phyloP scores from a whole-genome alignment of 1,140 invertebrate species.

The Spodoptera frugiperda region DNA sequence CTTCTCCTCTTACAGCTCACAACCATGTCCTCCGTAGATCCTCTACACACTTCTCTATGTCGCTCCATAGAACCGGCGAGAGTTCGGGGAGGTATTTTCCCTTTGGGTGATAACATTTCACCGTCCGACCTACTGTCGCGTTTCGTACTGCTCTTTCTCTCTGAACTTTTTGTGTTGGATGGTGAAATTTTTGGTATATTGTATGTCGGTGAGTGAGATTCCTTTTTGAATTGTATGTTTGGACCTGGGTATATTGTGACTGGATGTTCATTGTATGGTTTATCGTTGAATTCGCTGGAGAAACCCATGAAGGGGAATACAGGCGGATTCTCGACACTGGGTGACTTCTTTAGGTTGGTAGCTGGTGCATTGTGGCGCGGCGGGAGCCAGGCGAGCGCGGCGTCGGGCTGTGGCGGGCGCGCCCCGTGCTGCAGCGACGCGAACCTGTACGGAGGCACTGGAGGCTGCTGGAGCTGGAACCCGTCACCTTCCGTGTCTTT shows the following conservation, averaged over 20 bases:
- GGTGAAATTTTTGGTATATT: slow-evolving; percentile 74
- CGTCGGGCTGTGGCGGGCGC: slow-evolving; percentile 75
- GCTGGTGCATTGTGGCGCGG: slow-evolving; percentile 68
- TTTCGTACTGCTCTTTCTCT: slow-evolving; percentile 73
- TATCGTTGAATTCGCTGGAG: slow-evolving; percentile 83
- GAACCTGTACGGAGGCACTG: slow-evolving; percentile 88
- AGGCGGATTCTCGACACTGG: slow-evolving; percentile 78
- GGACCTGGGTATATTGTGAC: slow-evolving; percentile 88
- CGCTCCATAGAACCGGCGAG: slow-evolving; percentile 90
- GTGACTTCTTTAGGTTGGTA: slow-evolving; percentile 73
- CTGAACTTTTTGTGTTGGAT: slow-evolving; percentile 71
- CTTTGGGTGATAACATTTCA: slow-evolving; percentile 84
- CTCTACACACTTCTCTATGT: slow-evolving; percentile 91
- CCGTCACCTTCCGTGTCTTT: slow-evolving; percentile 84
- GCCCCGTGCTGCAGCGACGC: slow-evolving; percentile 88
- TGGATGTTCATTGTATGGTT: slow-evolving; percentile 88
- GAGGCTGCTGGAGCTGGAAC: slow-evolving; percentile 86
- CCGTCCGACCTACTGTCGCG: slow-evolving; percentile 80
- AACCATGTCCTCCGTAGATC: slow-evolving; percentile 79
- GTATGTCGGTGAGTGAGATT: slow-evolving; percentile 82
- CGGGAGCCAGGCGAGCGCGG: slow-evolving; percentile 78
- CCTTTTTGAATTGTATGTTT: slow-evolving; percentile 79
- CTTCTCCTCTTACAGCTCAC: slow-evolving; percentile 79
- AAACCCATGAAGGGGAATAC: slow-evolving; percentile 83
- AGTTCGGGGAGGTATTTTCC: slow-evolving; percentile 89